Conservation (phyloP, 2,888 invertebrate species). For the Plemyria rubiginata region DNA sequence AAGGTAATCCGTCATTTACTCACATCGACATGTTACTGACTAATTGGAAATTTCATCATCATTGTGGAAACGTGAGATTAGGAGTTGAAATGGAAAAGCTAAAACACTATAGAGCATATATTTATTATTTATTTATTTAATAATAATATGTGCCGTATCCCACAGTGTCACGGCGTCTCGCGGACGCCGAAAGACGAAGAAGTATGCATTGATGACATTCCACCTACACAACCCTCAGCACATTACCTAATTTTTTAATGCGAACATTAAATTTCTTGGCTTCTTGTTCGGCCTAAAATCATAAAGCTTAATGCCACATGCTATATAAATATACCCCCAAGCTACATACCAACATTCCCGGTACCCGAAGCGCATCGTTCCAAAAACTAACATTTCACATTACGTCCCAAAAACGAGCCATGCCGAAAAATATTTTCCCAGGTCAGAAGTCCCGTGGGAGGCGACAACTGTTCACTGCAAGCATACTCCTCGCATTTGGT, state of each 20-base stretch:
- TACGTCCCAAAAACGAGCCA: slow-evolving; percentile 51
- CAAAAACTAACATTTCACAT: slow-evolving; percentile 52
- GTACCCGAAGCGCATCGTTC: slow-evolving; percentile 30
- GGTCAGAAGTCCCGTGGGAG: slow-evolving; percentile 68
- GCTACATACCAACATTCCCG: slow-evolving; percentile 23
- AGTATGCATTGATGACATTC: too few relatives aligned
- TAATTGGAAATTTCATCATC: background rate
- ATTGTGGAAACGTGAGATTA: background rate
- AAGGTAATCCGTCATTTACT: background rate
- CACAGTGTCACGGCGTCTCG: too few relatives aligned
- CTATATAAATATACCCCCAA: slow-evolving; percentile 12
- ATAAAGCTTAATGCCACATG: slow-evolving; percentile 12
- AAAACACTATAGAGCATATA: too few relatives aligned
- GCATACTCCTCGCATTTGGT: slow-evolving; percentile 58
- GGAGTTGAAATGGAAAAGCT: background rate
- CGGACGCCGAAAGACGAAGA: too few relatives aligned
- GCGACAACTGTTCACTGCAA: slow-evolving; percentile 63
- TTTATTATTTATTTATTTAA: too few relatives aligned
- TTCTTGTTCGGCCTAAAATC: background rate
- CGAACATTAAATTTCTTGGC: background rate
- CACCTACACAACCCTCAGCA: too few relatives aligned
- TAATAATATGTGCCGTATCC: too few relatives aligned
- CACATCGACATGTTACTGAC: background rate
- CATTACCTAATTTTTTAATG: background rate
- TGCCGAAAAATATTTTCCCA: slow-evolving; percentile 62